Evolutionary conservation across 2,888 invertebrate genomes (phyloP).

Genomic region (Acronicta psi): DNA sequence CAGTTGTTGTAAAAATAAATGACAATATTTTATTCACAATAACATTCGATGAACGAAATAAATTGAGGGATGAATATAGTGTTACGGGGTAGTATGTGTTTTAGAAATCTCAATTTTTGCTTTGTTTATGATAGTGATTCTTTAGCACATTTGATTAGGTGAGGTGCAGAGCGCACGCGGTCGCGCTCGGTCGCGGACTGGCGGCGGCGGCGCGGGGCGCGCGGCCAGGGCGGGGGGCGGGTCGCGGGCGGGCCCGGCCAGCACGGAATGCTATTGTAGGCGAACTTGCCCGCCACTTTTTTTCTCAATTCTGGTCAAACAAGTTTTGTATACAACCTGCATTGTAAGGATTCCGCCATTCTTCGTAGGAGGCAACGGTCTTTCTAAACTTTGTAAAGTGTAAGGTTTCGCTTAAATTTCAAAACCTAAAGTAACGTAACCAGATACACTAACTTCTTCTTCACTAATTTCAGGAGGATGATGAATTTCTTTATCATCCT

Average conservation of each 20-base stretch:
- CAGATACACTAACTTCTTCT: too few relatives aligned
- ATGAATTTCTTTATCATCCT: too few relatives aligned
- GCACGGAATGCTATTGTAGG: constrained; percentile 88
- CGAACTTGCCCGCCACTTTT: constrained; percentile 88
- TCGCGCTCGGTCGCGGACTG: constrained; percentile 81
- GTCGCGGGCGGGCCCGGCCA: constrained; percentile 75
- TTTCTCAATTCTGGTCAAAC: constrained; percentile 88
- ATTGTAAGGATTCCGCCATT: constrained; percentile 89
- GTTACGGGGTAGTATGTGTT: constrained; percentile 43
- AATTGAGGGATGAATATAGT: constrained; percentile 46
- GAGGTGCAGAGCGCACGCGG: constrained; percentile 70
- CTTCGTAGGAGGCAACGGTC: constrained; percentile 82
- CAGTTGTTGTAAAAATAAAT: constrained; percentile 54
- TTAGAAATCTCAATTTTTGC: constrained; percentile 60
- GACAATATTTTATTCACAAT: constrained; percentile 38
- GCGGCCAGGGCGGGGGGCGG: constrained; percentile 75
- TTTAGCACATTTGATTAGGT: constrained; percentile 63
- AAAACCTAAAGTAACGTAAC: constrained; percentile 22
- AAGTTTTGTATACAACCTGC: constrained; percentile 89
- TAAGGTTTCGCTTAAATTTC: constrained; percentile 68
- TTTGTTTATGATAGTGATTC: constrained; percentile 69
- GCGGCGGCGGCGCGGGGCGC: constrained; percentile 63
- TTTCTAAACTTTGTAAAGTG: constrained; percentile 74
- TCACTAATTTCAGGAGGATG: too few relatives aligned
- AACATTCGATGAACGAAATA: constrained; percentile 10